Base-by-base conservation (phyloP, 1,140 invertebrate species). In the Zeugodacus cucurbitae region DNA sequence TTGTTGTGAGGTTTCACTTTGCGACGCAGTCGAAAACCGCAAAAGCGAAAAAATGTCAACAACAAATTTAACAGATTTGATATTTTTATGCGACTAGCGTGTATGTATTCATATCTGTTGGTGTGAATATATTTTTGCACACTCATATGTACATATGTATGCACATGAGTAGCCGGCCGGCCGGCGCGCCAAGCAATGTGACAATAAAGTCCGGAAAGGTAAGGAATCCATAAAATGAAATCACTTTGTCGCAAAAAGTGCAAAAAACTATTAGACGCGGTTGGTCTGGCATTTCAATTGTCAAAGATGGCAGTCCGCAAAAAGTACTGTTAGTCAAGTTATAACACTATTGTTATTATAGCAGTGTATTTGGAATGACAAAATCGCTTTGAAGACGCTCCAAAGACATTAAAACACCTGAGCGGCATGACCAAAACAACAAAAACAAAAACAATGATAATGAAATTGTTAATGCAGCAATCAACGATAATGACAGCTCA, bases 1-100 rank as follows among this genome's bases (percentile, higher is more conserved):
- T 44, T 41, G 37, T 74, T 74, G 70, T n/a, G 37, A 74, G 70
- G 70, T 74, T 74, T 74, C 74, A 29, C 26, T 54, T 44, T 48
- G 74, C 44, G n/a, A 82, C 74, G 74, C 44, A 48, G 44, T n/a
- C 74, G 3, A 48, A 82, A 82, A 82, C 74, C 74, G n/a, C 74
- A 82, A 48, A 48, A 48, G 74, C 74, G 74, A 82, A 48, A 29
- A 82, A 82, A 82, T 82, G 37, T 41, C 5, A n/a, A 6, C 8
- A 54, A 32, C 8, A 86, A 57, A 26, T 17, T 29, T 7, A 58
- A 57, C n/a, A 86, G 29, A 87, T 82, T 82, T 48, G 44, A 58
- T 87, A 87, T 48, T n/a, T n/a, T n/a, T 78, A 0, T 82, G 8
- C 74, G 26, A 82, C 29, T 29, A 34, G 14, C 26, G 5, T n/a